Evolutionary conservation across 2,113 vertebrate species (phyloP).

Genomic region (Grammomys surdaster): DNA sequence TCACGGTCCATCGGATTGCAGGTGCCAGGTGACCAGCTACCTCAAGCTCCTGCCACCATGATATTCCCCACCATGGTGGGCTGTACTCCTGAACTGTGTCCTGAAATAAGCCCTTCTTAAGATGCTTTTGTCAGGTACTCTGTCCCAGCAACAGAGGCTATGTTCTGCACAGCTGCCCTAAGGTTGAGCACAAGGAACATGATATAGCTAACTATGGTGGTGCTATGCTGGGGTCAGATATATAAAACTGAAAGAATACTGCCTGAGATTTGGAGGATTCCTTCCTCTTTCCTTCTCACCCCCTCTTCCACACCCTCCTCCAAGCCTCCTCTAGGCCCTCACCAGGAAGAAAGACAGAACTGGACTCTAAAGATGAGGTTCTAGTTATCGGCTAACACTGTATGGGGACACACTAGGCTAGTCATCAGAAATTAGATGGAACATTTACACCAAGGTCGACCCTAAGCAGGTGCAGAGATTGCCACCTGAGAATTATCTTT

Average conservation of each 20-base stretch:
- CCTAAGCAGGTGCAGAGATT: neutral
- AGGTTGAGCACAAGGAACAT: neutral
- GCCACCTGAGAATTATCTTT: neutral
- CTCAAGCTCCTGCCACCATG: neutral
- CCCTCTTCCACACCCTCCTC: too few relatives aligned
- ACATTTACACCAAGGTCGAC: too few relatives aligned
- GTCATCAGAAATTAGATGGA: fast-evolving
- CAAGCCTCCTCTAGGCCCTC: neutral
- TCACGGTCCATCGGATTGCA: neutral
- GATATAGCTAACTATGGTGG: fast-evolving
- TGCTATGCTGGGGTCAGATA: neutral
- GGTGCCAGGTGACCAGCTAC: too few relatives aligned
- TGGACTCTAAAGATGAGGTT: neutral
- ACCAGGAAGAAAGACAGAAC: neutral
- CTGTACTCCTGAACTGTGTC: neutral
- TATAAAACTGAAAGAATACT: neutral
- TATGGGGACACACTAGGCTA: neutral
- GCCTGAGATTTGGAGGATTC: too few relatives aligned
- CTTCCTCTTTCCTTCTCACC: too few relatives aligned
- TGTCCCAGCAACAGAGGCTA: neutral
- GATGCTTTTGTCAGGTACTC: neutral
- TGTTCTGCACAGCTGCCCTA: neutral
- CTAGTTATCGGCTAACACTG: too few relatives aligned
- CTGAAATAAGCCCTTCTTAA: neutral
- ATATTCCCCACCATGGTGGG: neutral